Conservation (phyloP, 2,888 invertebrate species). For the Eupithecia subfuscata region DNA sequence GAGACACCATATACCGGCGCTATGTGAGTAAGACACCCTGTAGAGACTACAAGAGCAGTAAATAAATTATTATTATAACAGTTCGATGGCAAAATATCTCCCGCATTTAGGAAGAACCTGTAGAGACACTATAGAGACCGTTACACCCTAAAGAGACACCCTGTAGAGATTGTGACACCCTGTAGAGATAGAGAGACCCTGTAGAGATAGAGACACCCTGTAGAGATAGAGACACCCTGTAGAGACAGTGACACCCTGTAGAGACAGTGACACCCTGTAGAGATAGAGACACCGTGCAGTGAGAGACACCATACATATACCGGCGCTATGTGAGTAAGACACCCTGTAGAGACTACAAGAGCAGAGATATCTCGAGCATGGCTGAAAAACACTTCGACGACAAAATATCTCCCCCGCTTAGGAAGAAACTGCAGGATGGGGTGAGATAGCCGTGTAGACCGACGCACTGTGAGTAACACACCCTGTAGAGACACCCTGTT, state of each 20-base stretch:
- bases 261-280: too few species aligned
- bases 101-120: conserved; percentile 64
- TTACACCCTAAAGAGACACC: neutral
- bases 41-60: conserved; percentile 88
- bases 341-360: conserved; percentile 86
- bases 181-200: too few species aligned
- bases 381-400: conserved; percentile 98
- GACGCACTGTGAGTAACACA: conserved; percentile 35
- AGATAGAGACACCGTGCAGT: conserved; percentile 47
- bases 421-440: too few species aligned
- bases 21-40: conserved; percentile 28
- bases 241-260: neutral
- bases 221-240: too few species aligned
- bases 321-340: conserved; percentile 42
- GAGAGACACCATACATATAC: conserved; percentile 17
- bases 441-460: conserved; percentile 55
- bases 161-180: too few species aligned
- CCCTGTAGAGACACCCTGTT: neutral
- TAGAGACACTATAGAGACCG: neutral
- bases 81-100: conserved; percentile 94
- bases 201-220: too few species aligned
- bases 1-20: conserved; percentile 39
- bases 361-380: conserved; percentile 96
- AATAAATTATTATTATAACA: too few species aligned
- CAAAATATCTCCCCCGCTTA: conserved; percentile 85